Percentiles rank a stretch among this genome's conserved stretches.
Conservation (phyloP, 1,140 invertebrate genomes). For the Gonatopus flavifemur region DNA sequence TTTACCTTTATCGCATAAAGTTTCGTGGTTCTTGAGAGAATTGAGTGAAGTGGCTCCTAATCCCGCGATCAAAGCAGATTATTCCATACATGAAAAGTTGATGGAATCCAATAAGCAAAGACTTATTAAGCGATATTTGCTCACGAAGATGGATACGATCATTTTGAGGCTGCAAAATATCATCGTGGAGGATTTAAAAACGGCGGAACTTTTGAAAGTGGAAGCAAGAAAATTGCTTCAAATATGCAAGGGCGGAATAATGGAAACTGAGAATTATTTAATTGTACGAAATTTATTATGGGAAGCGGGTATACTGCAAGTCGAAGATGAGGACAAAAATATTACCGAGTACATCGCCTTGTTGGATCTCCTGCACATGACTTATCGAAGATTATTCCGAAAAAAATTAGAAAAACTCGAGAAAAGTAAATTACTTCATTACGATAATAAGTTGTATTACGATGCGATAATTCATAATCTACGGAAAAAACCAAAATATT, state of each 20-base stretch:
- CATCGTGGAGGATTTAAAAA: constrained; percentile 17
- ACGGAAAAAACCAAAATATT: constrained; percentile 11
- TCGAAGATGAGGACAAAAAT: constrained; percentile 21
- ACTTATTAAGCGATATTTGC: constrained; percentile 34
- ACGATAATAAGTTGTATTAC: constrained; percentile 21
- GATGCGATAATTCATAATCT: constrained; percentile 13
- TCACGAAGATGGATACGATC: constrained; percentile 26
- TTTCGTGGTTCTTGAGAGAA: constrained; percentile 46
- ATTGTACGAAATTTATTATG: constrained; percentile 18
- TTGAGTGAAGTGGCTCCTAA: constrained; percentile 32
- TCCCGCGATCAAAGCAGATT: constrained; percentile 18
- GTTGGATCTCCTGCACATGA: constrained; percentile 14
- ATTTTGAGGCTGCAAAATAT: constrained; percentile 19
- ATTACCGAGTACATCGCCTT: constrained; percentile 14
- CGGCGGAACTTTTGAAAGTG: constrained; percentile 9
- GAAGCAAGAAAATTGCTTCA: constrained; percentile 25
- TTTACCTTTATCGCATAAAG: constrained; percentile 14
- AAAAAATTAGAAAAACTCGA: constrained; percentile 14
- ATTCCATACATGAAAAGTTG: constrained; percentile 18
- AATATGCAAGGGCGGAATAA: constrained; percentile 14
- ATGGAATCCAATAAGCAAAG: constrained; percentile 25
- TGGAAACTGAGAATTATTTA: constrained; percentile 20
- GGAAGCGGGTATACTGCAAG: constrained; percentile 13
- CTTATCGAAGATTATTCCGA: constrained; percentile 21
- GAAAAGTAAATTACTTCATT: too few relatives aligned